A percentile compares a stretch with the other conserved stretches of the same genome.
Evolutionary conservation across 2,113 vertebrate genomes (phyloP).

Genomic region (Daubentonia madagascariensis): DNA sequence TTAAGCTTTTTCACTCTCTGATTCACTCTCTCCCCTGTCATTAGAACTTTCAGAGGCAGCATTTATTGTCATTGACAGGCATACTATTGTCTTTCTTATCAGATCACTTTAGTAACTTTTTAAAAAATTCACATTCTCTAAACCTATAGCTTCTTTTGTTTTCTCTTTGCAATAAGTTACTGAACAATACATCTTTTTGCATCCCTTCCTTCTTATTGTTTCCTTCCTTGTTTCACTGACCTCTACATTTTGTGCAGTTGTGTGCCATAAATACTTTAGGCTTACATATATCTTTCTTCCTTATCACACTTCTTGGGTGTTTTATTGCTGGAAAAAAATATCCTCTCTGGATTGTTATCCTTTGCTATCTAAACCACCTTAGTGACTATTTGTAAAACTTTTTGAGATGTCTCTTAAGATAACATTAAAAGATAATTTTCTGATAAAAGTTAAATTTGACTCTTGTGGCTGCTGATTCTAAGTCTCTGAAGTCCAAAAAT

Average conservation of each 20-base stretch:
- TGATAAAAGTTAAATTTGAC: not conserved
- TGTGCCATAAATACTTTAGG: not conserved
- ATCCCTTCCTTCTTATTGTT: not conserved
- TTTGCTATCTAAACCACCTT: not conserved
- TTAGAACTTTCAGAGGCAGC: constrained; percentile 4
- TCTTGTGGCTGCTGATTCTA: not conserved
- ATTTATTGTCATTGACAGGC: constrained; percentile 1
- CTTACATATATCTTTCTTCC: not conserved
- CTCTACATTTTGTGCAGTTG: not conserved
- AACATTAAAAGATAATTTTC: not conserved
- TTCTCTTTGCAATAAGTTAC: not conserved
- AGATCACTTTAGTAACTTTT: not conserved
- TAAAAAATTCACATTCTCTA: not conserved
- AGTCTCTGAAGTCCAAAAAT: no score
- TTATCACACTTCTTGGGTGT: not conserved
- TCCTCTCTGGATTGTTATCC: not conserved
- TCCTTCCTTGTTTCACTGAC: not conserved
- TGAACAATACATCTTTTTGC: not conserved
- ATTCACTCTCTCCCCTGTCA: not conserved
- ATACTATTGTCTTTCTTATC: constrained; percentile 48
- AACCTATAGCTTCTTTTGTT: not conserved
- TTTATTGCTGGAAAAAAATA: not conserved
- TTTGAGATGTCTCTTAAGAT: not conserved
- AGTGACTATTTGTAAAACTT: not conserved
- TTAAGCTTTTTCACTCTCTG: not conserved